Conservation (phyloP, 2,113 vertebrate genomes). For the Chitala chitala region DNA sequence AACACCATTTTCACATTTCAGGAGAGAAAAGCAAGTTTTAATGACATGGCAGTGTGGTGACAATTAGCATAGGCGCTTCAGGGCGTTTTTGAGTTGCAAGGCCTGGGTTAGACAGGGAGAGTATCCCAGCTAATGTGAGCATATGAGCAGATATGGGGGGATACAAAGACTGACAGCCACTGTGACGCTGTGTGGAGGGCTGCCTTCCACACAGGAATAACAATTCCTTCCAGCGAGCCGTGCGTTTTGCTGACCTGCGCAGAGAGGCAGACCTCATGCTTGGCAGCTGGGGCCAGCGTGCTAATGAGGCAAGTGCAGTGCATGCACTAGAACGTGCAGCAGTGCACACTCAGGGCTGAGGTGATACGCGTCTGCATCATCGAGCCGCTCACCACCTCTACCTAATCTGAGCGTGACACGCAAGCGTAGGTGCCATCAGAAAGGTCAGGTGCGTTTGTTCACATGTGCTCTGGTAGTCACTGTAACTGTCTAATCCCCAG, state of each 20-base stretch:
- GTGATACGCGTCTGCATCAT: neutral
- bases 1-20: too few relatives aligned
- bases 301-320: constrained; percentile 4
- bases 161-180: constrained; percentile 17
- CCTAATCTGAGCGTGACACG: too few relatives aligned
- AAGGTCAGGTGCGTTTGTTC: too few relatives aligned
- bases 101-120: neutral
- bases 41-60: neutral
- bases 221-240: neutral
- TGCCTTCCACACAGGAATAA: constrained; percentile 1
- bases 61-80: constrained; percentile 25
- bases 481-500: too few relatives aligned
- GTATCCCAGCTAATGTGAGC: neutral
- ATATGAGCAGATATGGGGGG: neutral
- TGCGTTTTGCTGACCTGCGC: neutral
- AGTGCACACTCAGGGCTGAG: neutral
- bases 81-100: constrained; percentile 24
- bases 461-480: too few relatives aligned
- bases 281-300: neutral
- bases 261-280: neutral
- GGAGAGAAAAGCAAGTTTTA: too few relatives aligned
- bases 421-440: too few relatives aligned
- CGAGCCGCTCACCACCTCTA: neutral
- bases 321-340: too few relatives aligned
- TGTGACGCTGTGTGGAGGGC: neutral